Base-by-base conservation (phyloP, 2,113 vertebrate species). In the Halcyon senegalensis region DNA sequence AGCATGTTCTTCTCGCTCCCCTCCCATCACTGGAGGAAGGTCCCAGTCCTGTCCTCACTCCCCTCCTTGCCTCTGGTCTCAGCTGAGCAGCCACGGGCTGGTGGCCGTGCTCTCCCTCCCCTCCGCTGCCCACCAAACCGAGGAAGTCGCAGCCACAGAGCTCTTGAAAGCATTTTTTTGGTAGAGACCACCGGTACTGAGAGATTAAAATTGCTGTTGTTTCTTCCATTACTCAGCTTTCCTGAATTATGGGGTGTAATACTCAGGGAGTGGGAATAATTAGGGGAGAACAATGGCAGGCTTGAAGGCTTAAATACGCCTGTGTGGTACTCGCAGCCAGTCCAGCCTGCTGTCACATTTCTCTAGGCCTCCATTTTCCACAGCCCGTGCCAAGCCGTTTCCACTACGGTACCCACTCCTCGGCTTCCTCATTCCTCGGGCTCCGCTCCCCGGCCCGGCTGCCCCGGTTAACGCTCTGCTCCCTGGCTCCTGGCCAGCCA, bases 171-270 rank as follows among this genome's bases (percentile, higher is more conserved):
- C 78, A 90, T 96, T 96, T 96, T 96, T 96, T 88, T 91, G 87
- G 96, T 97, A 59, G 93, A 97, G 97, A 97, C 97, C 97, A 97
- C 97, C 97, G 84, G 97, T 97, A 90, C 95, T 78, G 97, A 97
- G 96, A 94, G 96, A 96, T 97, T 96, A 95, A 97, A 97, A 97
- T 93, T 95, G 97, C 96, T 97, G 97, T 97, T 97, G 97, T 97
- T 97, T 97, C 97, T 97, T 97, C 97, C 97, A 97, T 97, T 97
- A 97, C 96, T 97, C 97, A 97, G 97, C 97, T 97, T 97, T 89
- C 97, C 97, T 97, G 97, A 97, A 97, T 97, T 97, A 97, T 97
- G 96, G 97, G 97, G 97, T 97, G 97, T 97, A 97, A 97, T 96
- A 96, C 96, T 96, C 96, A 55, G 93, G 95, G 96, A 97, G 96